Percentiles rank a stretch among this genome's conserved stretches.
phyloP scores from a whole-genome alignment of 2,797 vertebrate genomes.

The Poecilia wingei region DNA sequence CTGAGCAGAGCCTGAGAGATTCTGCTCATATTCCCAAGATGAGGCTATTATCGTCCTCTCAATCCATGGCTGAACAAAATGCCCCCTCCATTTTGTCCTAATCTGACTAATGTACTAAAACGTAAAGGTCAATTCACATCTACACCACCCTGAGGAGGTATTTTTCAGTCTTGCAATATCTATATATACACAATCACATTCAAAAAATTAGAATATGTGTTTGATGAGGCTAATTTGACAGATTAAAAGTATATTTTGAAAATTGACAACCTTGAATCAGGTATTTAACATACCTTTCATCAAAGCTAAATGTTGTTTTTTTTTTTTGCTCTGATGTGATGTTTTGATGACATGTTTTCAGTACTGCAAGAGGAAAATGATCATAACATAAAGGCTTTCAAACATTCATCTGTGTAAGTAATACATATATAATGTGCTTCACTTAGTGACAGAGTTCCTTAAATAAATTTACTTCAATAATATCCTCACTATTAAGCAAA shows the following conservation, averaged over 20 bases:
- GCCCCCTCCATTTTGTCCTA: conserved; percentile 44
- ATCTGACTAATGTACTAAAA: conserved; percentile 46
- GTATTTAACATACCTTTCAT: too few relatives aligned
- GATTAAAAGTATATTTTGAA: too few relatives aligned
- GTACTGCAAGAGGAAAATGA: too few relatives aligned
- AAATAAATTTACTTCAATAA: too few relatives aligned
- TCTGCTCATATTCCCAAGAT: conserved; percentile 40
- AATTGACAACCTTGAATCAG: too few relatives aligned
- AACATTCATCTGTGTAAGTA: too few relatives aligned
- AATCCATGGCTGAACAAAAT: conserved; percentile 45
- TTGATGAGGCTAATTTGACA: too few relatives aligned
- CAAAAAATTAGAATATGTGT: not conserved
- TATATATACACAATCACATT: not conserved
- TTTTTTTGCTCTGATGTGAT: not conserved
- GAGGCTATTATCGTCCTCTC: conserved; percentile 48
- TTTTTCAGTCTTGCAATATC: conserved; percentile 21
- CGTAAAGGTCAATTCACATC: conserved; percentile 48
- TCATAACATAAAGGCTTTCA: too few relatives aligned
- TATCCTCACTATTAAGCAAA: not conserved
- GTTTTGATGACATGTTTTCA: too few relatives aligned
- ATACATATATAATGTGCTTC: too few relatives aligned
- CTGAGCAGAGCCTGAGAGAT: conserved; percentile 41
- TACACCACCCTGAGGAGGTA: conserved; percentile 37
- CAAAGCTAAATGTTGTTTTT: not conserved
- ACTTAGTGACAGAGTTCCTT: too few relatives aligned